Evolutionary conservation across 2,113 vertebrate species (phyloP).

Genomic region (Macroglossus sobrinus): DNA sequence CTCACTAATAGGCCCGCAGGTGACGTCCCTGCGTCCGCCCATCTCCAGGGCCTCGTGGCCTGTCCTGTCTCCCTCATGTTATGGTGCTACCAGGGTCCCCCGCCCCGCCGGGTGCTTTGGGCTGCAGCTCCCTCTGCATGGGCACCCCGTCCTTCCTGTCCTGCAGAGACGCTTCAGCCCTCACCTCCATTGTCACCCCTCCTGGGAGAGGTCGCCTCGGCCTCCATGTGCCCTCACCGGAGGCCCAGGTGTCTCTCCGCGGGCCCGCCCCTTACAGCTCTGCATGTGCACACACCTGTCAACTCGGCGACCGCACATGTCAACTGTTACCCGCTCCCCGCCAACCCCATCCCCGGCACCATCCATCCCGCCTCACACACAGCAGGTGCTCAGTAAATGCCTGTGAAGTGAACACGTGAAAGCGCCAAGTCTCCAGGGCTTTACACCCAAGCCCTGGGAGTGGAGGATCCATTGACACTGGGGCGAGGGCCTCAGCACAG

Average conservation of each 20-base stretch:
- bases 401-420: neutral
- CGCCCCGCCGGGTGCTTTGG: too few species aligned
- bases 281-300: neutral
- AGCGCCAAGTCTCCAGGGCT: neutral
- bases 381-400: neutral
- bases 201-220: neutral
- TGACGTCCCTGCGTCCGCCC: too few species aligned
- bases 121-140: rapidly evolving
- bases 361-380: too few species aligned
- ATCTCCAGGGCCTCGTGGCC: neutral
- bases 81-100: neutral
- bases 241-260: neutral
- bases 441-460: neutral
- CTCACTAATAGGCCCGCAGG: neutral
- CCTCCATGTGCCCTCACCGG: neutral
- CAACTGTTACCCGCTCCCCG: neutral
- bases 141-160: neutral
- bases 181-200: neutral
- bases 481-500: neutral
- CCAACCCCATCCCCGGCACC: too few species aligned
- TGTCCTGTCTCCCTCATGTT: neutral
- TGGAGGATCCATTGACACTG: neutral
- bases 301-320: neutral
- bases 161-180: neutral
- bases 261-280: neutral